These are phyloP conservation scores for Oryzias curvinotus DNA, from an alignment of 2,113 vertebrate species.

Conservation along the genomic window DNA sequence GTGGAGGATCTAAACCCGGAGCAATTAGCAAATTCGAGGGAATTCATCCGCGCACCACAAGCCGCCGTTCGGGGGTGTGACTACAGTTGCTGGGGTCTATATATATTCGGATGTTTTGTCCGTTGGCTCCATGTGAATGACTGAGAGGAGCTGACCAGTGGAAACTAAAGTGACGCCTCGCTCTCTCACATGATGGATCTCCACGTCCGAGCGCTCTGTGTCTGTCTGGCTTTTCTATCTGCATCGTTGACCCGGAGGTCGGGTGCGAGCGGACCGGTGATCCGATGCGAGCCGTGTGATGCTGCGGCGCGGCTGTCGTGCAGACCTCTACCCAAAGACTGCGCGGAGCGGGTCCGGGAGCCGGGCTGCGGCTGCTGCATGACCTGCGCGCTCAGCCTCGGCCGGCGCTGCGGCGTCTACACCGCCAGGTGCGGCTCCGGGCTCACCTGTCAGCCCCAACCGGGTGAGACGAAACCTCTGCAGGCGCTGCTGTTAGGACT, in stretches of 20 bases:
- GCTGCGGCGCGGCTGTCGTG: slow-evolving; percentile 81
- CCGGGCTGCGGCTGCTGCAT: slow-evolving; percentile 93
- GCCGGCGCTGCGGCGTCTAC: slow-evolving; percentile 88
- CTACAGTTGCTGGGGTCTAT: slow-evolving; percentile 79
- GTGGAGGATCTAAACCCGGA: not conserved
- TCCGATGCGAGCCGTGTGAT: slow-evolving; percentile 89
- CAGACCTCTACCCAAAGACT: slow-evolving; percentile 80
- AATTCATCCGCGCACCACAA: slow-evolving; percentile 55
- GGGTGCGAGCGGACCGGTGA: slow-evolving; percentile 80
- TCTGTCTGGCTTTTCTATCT: slow-evolving; percentile 76
- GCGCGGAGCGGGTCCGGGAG: slow-evolving; percentile 85
- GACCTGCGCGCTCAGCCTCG: slow-evolving; percentile 84
- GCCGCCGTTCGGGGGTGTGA: slow-evolving; percentile 85
- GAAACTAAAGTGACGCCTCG: slow-evolving; percentile 32
- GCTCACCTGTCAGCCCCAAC: slow-evolving; percentile 80
- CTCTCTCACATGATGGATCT: slow-evolving; percentile 71
- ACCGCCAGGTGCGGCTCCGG: slow-evolving; percentile 86
- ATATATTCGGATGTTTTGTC: slow-evolving; percentile 81
- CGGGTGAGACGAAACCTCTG: slow-evolving; percentile 82
- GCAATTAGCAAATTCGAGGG: slow-evolving; percentile 33
- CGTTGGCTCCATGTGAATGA: slow-evolving; percentile 69
- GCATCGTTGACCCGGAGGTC: slow-evolving; percentile 64
- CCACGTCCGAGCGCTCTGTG: slow-evolving; percentile 75
- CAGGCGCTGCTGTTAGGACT: slow-evolving; percentile 89
- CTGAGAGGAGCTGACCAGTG: slow-evolving; percentile 55